These are phyloP conservation scores for Mechanitis mazaeus DNA, from an alignment of 2,888 invertebrate genomes.

Conservation along the genomic window DNA sequence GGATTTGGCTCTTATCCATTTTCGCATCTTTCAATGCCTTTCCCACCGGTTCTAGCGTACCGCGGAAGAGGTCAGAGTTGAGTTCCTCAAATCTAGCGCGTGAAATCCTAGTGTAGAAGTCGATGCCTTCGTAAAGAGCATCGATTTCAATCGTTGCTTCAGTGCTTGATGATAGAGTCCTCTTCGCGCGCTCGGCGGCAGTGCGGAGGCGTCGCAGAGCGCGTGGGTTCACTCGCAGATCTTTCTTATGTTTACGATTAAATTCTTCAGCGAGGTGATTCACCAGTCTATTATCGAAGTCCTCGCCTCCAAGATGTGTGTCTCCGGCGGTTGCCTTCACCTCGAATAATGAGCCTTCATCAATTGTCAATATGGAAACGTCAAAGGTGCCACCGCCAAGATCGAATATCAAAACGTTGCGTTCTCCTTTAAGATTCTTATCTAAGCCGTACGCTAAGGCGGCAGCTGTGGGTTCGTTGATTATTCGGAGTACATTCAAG, in stretches of 20 bases:
- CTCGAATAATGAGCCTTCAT: constrained; percentile 44
- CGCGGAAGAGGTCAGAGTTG: constrained; percentile 79
- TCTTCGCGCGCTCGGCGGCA: constrained; percentile 86
- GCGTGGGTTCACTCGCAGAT: constrained; percentile 79
- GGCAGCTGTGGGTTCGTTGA: constrained; percentile 59
- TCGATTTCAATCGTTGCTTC: constrained; percentile 86
- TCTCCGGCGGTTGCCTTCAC: constrained; percentile 70
- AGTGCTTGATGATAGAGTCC: constrained; percentile 85
- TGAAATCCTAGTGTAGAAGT: constrained; percentile 81
- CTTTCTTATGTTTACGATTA: constrained; percentile 82
- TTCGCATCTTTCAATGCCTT: constrained; percentile 86
- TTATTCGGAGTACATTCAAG: constrained; percentile 50
- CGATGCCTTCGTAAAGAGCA: constrained; percentile 82
- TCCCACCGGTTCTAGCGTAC: constrained; percentile 77
- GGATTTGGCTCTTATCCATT: constrained; percentile 83
- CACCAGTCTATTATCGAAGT: too few relatives aligned
- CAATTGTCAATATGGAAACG: constrained; percentile 50
- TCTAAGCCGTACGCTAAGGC: constrained; percentile 55
- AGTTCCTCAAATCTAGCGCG: constrained; percentile 86
- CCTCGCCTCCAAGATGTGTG: constrained; percentile 79
- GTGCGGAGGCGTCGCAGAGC: constrained; percentile 82
- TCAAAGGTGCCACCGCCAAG: constrained; percentile 61
- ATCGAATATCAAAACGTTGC: constrained; percentile 53
- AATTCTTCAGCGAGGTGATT: constrained; percentile 80
- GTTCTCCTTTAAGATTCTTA: constrained; percentile 37